These are phyloP conservation scores for Monodelphis domestica DNA, from an alignment of 2,797 vertebrate genomes.

Conservation along the genomic window DNA sequence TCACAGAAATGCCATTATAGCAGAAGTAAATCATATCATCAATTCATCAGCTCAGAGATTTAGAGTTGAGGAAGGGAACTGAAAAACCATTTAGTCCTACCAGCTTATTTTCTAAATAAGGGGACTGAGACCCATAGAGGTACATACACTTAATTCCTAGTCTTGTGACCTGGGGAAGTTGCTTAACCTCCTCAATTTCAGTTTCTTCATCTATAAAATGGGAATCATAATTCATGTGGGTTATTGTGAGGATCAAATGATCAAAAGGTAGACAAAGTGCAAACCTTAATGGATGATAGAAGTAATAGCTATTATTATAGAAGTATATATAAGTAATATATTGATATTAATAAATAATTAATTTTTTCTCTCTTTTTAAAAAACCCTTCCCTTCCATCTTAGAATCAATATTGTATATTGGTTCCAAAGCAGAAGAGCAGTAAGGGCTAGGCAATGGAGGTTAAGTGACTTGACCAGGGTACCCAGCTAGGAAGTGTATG, in stretches of 20 bases:
- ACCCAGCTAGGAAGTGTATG: too few species aligned
- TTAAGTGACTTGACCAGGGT: too few species aligned
- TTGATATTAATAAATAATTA: too few species aligned
- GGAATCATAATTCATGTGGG: not conserved
- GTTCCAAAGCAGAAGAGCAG: too few species aligned
- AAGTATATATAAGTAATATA: too few species aligned
- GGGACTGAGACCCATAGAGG: not conserved
- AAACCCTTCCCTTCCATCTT: too few species aligned
- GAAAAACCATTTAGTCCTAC: not conserved
- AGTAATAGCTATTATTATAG: not conserved
- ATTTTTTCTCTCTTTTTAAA: too few species aligned
- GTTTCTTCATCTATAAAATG: not conserved
- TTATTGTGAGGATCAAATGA: not conserved
- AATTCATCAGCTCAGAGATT: not conserved
- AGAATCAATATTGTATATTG: too few species aligned
- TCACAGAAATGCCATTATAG: not conserved
- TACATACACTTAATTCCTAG: not conserved
- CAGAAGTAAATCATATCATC: slow-evolving; percentile 13
- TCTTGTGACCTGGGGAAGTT: not conserved
- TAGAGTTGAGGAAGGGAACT: not conserved
- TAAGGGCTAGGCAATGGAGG: too few species aligned
- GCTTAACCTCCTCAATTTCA: not conserved
- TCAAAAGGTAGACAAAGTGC: not conserved
- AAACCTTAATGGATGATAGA: not conserved
- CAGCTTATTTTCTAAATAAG: not conserved